phyloP scores from a whole-genome alignment of 1,140 invertebrate genomes.

The Aphidius ervi region DNA sequence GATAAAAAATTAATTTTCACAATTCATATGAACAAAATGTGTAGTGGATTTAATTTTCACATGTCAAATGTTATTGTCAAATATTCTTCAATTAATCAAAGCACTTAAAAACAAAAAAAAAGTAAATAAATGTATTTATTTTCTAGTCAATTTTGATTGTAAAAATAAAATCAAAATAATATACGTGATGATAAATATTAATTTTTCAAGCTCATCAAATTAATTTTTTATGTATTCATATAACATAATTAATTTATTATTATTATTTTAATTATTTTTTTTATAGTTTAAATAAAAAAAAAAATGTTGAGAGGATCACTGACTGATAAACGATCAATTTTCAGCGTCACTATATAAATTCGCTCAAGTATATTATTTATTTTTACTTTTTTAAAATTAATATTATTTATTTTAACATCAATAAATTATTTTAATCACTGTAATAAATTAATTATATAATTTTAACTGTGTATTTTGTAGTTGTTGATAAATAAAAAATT shows the following conservation, averaged over 20 bases:
- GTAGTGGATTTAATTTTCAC: slow-evolving; percentile 7
- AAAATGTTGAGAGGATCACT: neutral
- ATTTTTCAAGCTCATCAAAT: neutral
- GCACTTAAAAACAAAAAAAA: slow-evolving; percentile 11
- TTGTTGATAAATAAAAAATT: slow-evolving; percentile 28
- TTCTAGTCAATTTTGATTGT: slow-evolving; percentile 29
- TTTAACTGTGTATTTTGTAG: slow-evolving; percentile 25
- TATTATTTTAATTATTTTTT: no score
- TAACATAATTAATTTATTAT: no score
- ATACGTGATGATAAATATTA: neutral
- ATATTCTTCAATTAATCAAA: neutral
- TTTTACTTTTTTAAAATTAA: neutral
- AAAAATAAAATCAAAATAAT: slow-evolving; percentile 12
- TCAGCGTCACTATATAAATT: neutral
- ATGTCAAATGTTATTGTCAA: slow-evolving; percentile 1
- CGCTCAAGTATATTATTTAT: slow-evolving; percentile 17
- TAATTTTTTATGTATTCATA: neutral
- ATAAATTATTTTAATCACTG: slow-evolving; percentile 3
- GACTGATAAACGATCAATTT: slow-evolving; percentile 14
- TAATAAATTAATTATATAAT: slow-evolving; percentile 21
- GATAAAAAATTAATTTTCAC: neutral
- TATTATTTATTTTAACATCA: slow-evolving; percentile 1
- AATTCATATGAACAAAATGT: slow-evolving; percentile 6
- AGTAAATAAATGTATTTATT: slow-evolving; percentile 22
- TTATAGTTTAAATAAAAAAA: no score